Percentiles rank a stretch among this genome's conserved stretches.
phyloP scores from a whole-genome alignment of 2,888 invertebrate species.

The Molorchus minor region DNA sequence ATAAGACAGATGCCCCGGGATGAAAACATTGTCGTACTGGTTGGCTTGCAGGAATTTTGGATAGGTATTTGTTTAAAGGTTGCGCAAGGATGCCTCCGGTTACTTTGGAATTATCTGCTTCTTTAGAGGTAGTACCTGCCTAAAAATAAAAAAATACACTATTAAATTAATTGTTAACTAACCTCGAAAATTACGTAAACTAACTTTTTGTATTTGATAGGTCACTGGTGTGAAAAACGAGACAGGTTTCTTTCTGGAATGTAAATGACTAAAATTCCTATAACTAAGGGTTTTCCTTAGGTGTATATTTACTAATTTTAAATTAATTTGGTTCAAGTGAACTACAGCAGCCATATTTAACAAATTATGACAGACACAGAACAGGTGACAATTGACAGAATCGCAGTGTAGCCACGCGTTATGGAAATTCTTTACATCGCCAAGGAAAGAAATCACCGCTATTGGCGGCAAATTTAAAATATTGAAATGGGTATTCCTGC shows the following conservation, averaged over 20 bases:
- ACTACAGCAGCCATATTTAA: constrained; percentile 46
- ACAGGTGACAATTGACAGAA: too few relatives aligned
- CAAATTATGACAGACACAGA: too few relatives aligned
- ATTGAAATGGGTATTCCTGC: too few relatives aligned
- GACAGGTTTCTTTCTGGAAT: constrained; percentile 37
- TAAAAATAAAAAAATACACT: constrained; percentile 52
- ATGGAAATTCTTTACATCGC: too few relatives aligned
- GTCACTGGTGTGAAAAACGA: constrained; percentile 34
- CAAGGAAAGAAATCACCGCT: too few relatives aligned
- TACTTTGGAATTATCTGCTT: constrained; percentile 38
- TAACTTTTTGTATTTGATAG: constrained; percentile 47
- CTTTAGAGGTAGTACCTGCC: constrained; percentile 43
- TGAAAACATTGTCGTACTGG: constrained; percentile 87
- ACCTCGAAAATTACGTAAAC: constrained; percentile 42
- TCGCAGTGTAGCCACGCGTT: too few relatives aligned
- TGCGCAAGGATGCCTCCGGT: constrained; percentile 52
- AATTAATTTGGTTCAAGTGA: constrained; percentile 49
- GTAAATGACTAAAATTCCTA: constrained; percentile 46
- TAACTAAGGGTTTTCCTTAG: constrained; percentile 39
- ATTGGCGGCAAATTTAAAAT: too few relatives aligned
- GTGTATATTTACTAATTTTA: constrained; percentile 45
- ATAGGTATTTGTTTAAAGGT: constrained; percentile 49
- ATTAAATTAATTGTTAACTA: constrained; percentile 36
- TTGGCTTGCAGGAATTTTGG: constrained; percentile 60
- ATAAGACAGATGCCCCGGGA: constrained; percentile 76